Evolutionary conservation across 2,113 vertebrate genomes (phyloP), one percentile per base, ranked within the genome.

Genomic region (Caretta caretta): DNA sequence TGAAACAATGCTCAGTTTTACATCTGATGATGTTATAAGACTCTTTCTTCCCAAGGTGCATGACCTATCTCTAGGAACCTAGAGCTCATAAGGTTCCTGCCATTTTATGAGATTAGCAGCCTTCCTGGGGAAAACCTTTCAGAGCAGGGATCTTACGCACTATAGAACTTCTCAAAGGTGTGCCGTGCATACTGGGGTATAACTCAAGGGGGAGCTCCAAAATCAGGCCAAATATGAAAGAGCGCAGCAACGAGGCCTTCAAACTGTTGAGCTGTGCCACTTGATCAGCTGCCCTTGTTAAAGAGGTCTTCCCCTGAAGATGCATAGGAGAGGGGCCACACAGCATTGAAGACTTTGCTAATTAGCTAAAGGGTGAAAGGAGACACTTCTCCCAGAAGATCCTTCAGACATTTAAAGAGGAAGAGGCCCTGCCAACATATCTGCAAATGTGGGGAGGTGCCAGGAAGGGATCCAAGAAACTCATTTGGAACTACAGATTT

Each of bases 241-340:
- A 59, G 53, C 79, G 38, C 46, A 25, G 3, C 24, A 53, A 49
- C 8, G 16, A 49, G 78, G 51, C 38, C 75, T 79, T 22, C 75
- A 50, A 51, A 75, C 3, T 0, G 27, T 5, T 14, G 24, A 31
- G 46, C 10, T 0, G 1, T 51, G 78, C 35, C 24, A 56, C 38
- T 7, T 24, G 57, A 82, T 50, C 62, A 48, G 38, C 85, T 84
- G 88, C 38, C 75, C 81, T 62, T 86, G 75, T 16, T 54, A 84
- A 94, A 54, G 38, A 51, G 76, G 35, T 87, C 65, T 81, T 16
- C 88, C 57, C 79, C 91, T 87, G 88, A 75, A 29, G 46, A 5
- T 8, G 0, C 0, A 7, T 4, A 11, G 46, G 84, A 88, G 82
- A 27, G 27, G n/a, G 75, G 46, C 25, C 59, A 78, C 2, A 29